phyloP scores from a whole-genome alignment of 1,140 invertebrate genomes.

The Drosophila asahinai region DNA sequence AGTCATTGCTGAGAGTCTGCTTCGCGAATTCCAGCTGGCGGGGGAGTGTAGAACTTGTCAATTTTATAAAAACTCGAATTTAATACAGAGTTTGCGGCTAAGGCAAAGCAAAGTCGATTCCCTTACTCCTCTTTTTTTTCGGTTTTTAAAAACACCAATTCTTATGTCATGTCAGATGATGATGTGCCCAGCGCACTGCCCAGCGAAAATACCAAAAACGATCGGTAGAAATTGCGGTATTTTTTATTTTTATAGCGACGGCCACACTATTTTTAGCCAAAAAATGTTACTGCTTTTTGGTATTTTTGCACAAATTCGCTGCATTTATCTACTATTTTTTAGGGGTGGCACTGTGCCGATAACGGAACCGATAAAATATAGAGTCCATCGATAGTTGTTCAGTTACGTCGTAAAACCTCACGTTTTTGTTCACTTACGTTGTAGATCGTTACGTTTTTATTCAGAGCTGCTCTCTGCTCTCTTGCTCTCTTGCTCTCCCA shows the following conservation, averaged over 20 bases:
- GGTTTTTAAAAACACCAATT: conserved; percentile 46
- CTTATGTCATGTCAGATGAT: conserved; percentile 41
- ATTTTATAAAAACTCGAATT: conserved; percentile 56
- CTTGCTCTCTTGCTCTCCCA: too few relatives aligned
- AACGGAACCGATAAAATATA: background rate
- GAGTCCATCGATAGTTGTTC: too few relatives aligned
- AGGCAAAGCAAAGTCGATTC: conserved; percentile 60
- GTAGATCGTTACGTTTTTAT: too few relatives aligned
- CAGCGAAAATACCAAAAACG: too few relatives aligned
- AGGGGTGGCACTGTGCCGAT: background rate
- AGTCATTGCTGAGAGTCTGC: conserved; percentile 64
- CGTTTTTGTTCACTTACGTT: too few relatives aligned
- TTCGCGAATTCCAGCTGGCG: conserved; percentile 20
- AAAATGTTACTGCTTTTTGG: background rate
- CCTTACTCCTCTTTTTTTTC: conserved; percentile 23
- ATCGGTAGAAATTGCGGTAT: background rate
- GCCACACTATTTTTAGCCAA: background rate
- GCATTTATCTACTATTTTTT: background rate
- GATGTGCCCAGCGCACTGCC: too few relatives aligned
- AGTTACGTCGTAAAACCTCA: too few relatives aligned
- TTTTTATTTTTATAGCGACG: background rate
- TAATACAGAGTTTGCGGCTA: conserved; percentile 56
- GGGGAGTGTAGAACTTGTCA: conserved; percentile 37
- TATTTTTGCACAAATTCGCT: too few relatives aligned
- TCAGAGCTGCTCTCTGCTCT: too few relatives aligned